Conservation (phyloP, 2,113 vertebrate species). For the Lepisosteus osseus region DNA sequence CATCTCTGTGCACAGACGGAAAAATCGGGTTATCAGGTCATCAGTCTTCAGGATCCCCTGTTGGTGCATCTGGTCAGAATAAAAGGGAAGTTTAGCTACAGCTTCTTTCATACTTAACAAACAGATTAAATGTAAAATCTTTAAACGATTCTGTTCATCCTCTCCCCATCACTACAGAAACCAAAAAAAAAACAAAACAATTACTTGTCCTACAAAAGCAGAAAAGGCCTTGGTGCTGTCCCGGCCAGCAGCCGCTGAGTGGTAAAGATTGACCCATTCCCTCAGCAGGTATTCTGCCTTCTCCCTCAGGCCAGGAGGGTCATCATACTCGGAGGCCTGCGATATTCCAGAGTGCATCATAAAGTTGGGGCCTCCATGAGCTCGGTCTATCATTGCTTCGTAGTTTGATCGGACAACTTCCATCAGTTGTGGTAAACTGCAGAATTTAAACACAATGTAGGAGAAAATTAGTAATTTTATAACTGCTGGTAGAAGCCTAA, state of each 20-base stretch:
- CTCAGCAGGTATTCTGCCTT: slow-evolving; percentile 96
- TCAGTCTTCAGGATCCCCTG: slow-evolving; percentile 97
- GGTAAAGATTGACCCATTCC: slow-evolving; percentile 98
- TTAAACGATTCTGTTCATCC: not conserved
- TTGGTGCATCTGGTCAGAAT: slow-evolving; percentile 85
- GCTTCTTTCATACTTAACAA: not conserved
- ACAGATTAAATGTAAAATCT: not conserved
- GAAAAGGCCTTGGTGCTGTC: slow-evolving; percentile 99
- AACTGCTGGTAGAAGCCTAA: too few species aligned
- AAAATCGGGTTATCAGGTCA: slow-evolving; percentile 95
- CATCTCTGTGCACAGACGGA: slow-evolving; percentile 97
- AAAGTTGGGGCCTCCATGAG: slow-evolving; percentile 95
- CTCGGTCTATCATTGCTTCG: slow-evolving; percentile 97
- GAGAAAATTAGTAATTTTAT: too few species aligned
- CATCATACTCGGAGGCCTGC: slow-evolving; percentile 96
- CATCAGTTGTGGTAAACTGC: slow-evolving; percentile 94
- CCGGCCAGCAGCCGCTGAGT: slow-evolving; percentile 93
- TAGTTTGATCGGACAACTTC: slow-evolving; percentile 97
- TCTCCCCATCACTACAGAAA: not conserved
- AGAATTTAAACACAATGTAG: slow-evolving; percentile 10
- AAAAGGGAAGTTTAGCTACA: not conserved
- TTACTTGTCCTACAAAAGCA: slow-evolving; percentile 98
- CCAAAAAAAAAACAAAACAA: not conserved
- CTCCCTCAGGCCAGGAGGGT: slow-evolving; percentile 93
- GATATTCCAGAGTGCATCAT: slow-evolving; percentile 99